Evolutionary conservation across 2,888 invertebrate genomes (phyloP), one percentile per base, ranked within the genome.

Genomic region (Oscheius sp.): DNA sequence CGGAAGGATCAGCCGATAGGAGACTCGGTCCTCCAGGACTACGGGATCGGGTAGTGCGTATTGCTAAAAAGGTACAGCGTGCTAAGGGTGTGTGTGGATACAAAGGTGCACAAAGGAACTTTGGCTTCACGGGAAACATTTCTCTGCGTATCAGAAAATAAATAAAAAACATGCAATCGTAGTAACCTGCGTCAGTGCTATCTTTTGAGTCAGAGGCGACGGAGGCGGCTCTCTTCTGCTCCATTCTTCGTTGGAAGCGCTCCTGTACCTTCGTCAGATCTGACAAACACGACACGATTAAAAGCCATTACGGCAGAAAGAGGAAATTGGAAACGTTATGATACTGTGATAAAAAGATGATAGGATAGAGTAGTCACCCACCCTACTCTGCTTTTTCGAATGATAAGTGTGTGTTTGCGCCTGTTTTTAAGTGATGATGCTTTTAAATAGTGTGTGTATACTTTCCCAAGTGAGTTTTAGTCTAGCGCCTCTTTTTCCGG

Each of bases 181-280:
- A 63, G 72, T 72, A 63, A 73, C 71, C 76, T 73, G 58, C 53
- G 42, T 74, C 76, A 57, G 78, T 76, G 55, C 78, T 76, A 62
- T 82, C 82, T 77, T 77, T 79, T 33, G 78, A 76, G 70, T 79
- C 80, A 9, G 82, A 80, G 59, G 78, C 79, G 37, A 79, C 78
- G 71, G 84, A 81, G 32, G 79, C 79, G 62, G 77, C 79, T n/a
- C 83, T 76, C 75, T 88, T 89, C 70, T 85, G 79, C 74, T 88
- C 87, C 83, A 89, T 85, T 32, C 88, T 83, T 35, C 88, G 83
- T 76, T 83, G 85, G 84, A 88, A 88, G 53, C 88, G 85, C 76
- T 89, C 88, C 77, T 89, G 89, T 53, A 89, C 86, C 76, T 87
- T 87, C 78, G 77, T 77, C 80, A 89, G 81, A 86, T 89, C 88